Evolutionary conservation across 1,140 invertebrate species (phyloP).

Genomic region (Drosophila tsacasi): DNA sequence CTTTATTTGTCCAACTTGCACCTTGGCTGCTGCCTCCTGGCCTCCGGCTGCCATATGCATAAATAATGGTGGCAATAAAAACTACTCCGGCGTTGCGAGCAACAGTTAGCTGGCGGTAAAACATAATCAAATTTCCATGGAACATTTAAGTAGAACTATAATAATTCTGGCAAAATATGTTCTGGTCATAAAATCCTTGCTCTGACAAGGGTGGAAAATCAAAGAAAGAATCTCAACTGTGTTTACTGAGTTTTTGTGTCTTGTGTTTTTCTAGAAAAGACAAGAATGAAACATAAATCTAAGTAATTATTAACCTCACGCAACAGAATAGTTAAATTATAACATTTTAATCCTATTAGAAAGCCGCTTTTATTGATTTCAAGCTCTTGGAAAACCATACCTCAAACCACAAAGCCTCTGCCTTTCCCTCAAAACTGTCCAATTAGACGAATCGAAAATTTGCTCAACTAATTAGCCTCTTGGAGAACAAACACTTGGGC

Average conservation of each 20-base stretch:
- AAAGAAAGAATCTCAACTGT: too few relatives aligned
- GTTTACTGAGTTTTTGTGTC: not conserved
- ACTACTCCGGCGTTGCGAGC: slow-evolving; percentile 5
- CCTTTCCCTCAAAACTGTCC: not conserved
- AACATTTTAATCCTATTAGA: not conserved
- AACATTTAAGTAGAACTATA: slow-evolving; percentile 11
- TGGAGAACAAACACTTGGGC: slow-evolving; percentile 32
- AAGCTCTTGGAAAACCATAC: not conserved
- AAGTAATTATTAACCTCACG: not conserved
- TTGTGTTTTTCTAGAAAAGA: not conserved
- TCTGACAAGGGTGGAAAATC: not conserved
- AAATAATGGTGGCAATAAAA: slow-evolving; percentile 7
- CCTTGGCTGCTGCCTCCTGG: not conserved
- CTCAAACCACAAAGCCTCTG: not conserved
- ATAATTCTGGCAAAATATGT: not conserved
- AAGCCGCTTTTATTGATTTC: not conserved
- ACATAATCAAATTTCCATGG: slow-evolving; percentile 8
- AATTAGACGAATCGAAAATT: slow-evolving; percentile 42
- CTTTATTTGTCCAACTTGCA: slow-evolving; percentile 13
- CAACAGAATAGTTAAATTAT: not conserved
- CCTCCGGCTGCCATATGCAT: slow-evolving; percentile 18
- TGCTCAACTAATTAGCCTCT: slow-evolving; percentile 69
- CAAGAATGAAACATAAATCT: not conserved
- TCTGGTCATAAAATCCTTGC: not conserved
- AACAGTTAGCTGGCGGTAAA: slow-evolving; percentile 11